Percentiles rank a stretch among this genome's conserved stretches.
Evolutionary conservation across 2,797 vertebrate species (phyloP).

Genomic region (Sphenodon punctatus): DNA sequence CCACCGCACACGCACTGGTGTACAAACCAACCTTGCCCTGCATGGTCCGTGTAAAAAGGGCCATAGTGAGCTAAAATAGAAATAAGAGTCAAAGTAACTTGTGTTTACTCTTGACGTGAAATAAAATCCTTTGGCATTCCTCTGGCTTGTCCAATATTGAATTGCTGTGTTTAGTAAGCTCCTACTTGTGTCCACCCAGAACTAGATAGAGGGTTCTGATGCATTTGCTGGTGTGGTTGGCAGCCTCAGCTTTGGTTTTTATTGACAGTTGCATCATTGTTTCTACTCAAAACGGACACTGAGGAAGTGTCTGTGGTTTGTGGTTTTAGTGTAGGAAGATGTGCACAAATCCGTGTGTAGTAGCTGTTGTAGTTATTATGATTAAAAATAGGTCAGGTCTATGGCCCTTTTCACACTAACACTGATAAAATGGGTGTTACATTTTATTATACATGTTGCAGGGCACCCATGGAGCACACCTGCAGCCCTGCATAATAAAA

Average conservation of each 20-base stretch:
- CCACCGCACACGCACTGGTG: too few relatives aligned
- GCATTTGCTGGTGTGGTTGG: neutral
- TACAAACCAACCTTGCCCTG: too few relatives aligned
- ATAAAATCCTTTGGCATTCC: neutral
- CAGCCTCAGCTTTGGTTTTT: neutral
- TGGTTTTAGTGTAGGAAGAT: neutral
- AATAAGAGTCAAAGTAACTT: neutral
- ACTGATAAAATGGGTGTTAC: too few relatives aligned
- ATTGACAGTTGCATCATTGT: neutral
- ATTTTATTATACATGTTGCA: too few relatives aligned
- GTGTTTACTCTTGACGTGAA: neutral
- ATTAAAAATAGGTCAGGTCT: constrained; percentile 11
- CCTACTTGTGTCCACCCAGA: neutral
- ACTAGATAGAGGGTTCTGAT: neutral
- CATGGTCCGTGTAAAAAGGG: too few relatives aligned
- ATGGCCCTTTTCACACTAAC: neutral
- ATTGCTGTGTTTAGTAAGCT: neutral
- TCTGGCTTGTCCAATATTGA: neutral
- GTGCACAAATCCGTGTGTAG: neutral
- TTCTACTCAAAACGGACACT: neutral
- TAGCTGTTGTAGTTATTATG: neutral
- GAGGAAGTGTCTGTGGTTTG: neutral
- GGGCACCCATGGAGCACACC: too few relatives aligned
- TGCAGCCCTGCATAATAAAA: too few relatives aligned
- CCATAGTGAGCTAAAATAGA: neutral